Conservation (phyloP, 2,797 vertebrate genomes). For the Falco berigora region DNA sequence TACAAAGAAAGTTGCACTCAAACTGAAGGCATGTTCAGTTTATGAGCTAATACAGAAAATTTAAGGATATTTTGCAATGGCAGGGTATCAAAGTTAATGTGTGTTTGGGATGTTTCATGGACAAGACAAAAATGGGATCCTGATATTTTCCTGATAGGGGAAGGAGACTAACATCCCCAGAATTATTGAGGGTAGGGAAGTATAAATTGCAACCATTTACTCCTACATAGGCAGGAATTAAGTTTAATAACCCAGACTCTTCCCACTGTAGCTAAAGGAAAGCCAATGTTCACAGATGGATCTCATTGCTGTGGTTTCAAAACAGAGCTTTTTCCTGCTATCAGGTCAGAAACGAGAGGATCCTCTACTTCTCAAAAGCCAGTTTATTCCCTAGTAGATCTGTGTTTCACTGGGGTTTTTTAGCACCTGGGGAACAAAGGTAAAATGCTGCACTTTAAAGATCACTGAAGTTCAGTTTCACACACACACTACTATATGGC, state of each 20-base stretch:
- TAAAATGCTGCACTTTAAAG: neutral
- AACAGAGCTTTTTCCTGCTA: neutral
- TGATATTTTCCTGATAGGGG: neutral
- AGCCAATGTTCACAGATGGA: neutral
- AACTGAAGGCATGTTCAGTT: neutral
- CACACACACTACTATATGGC: neutral
- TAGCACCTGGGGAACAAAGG: neutral
- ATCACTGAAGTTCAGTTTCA: neutral
- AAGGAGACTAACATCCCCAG: neutral
- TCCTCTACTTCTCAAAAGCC: neutral
- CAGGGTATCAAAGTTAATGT: accelerated
- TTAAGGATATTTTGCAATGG: accelerated
- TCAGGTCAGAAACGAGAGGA: neutral
- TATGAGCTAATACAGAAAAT: neutral
- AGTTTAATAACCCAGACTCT: neutral
- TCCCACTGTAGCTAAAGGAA: neutral
- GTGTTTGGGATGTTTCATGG: neutral
- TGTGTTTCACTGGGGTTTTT: neutral
- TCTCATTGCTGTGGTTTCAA: neutral
- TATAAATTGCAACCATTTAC: neutral
- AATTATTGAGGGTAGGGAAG: neutral
- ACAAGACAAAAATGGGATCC: neutral
- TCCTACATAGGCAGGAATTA: neutral
- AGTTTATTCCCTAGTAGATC: neutral
- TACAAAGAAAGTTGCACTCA: neutral